A percentile compares a stretch with the other conserved stretches of the same genome.
Evolutionary conservation across 2,113 vertebrate genomes (phyloP).

Genomic region (Theristicus caerulescens): DNA sequence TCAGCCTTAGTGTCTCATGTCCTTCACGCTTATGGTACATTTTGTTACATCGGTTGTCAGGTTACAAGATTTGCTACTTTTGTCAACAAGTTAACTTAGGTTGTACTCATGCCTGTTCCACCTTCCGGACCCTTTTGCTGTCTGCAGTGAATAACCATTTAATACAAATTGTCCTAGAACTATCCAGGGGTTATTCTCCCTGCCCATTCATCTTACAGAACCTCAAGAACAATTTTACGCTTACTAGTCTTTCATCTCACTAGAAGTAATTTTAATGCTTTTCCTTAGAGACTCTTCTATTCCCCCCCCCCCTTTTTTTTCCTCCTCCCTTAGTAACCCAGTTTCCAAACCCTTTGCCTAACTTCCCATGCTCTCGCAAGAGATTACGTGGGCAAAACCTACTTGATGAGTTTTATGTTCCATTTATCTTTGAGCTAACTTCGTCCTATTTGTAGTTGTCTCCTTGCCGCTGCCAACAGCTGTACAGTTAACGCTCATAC

Average conservation of each 20-base stretch:
- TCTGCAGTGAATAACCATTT: not conserved
- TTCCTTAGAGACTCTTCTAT: not conserved
- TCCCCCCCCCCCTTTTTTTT: accelerated
- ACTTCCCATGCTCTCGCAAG: not conserved
- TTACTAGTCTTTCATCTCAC: not conserved
- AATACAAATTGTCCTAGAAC: not conserved
- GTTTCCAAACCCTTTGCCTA: not conserved
- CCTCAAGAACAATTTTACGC: not conserved
- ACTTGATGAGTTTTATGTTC: not conserved
- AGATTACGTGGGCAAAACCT: not conserved
- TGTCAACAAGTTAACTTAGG: not conserved
- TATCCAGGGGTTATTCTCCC: not conserved
- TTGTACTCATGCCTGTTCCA: not conserved
- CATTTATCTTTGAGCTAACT: not conserved
- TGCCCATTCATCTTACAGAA: not conserved
- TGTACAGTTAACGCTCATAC: not conserved
- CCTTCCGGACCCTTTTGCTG: not conserved
- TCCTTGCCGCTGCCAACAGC: not conserved
- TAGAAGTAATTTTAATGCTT: not conserved
- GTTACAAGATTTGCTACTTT: not conserved
- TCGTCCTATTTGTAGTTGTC: not conserved
- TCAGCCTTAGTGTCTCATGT: no score
- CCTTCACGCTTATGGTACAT: not conserved
- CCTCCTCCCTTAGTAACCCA: not conserved
- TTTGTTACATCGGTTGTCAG: not conserved